Percentiles rank a stretch among this genome's conserved stretches.
Evolutionary conservation across 23 tunicate genomes (phyloP).

Genomic region (Botrylloides violaceus): DNA sequence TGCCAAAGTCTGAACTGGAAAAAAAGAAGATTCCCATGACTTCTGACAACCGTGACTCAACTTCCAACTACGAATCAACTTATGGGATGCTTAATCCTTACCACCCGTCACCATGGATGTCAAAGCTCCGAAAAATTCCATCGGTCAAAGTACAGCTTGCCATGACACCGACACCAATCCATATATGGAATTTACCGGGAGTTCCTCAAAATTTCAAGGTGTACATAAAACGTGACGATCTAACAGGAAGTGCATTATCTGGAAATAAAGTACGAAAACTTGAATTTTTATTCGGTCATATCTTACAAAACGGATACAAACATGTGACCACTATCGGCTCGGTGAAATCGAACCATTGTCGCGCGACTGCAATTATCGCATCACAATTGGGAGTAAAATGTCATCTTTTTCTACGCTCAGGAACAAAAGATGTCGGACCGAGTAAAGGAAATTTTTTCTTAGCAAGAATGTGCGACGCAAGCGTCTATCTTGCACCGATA

Average conservation of each 20-base stretch:
- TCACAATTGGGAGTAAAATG: constrained; percentile 69
- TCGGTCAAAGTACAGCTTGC: constrained; percentile 9
- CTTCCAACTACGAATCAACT: too few species aligned
- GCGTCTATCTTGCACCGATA: constrained; percentile 46
- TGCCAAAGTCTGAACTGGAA: too few species aligned
- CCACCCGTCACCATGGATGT: constrained; percentile 18
- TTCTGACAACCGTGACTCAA: too few species aligned
- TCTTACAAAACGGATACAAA: constrained; percentile 41
- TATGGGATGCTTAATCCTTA: not conserved
- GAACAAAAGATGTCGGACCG: not conserved
- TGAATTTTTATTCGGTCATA: constrained; percentile 84
- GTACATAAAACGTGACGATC: constrained; percentile 22
- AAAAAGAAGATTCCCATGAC: too few species aligned
- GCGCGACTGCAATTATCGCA: constrained; percentile 87
- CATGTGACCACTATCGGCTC: constrained; percentile 72
- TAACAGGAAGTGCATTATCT: constrained; percentile 23
- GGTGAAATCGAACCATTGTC: constrained; percentile 78
- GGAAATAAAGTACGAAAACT: constrained; percentile 61
- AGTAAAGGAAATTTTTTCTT: constrained; percentile 70
- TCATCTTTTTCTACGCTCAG: constrained; percentile 54
- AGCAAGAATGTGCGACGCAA: constrained; percentile 31
- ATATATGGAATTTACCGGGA: constrained; percentile 17
- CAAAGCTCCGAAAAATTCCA: not conserved
- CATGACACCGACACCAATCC: constrained; percentile 18
- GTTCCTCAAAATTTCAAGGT: not conserved